These are phyloP conservation scores for Smutsia gigantea DNA, from an alignment of 2,797 vertebrate species.

Conservation along the genomic window DNA sequence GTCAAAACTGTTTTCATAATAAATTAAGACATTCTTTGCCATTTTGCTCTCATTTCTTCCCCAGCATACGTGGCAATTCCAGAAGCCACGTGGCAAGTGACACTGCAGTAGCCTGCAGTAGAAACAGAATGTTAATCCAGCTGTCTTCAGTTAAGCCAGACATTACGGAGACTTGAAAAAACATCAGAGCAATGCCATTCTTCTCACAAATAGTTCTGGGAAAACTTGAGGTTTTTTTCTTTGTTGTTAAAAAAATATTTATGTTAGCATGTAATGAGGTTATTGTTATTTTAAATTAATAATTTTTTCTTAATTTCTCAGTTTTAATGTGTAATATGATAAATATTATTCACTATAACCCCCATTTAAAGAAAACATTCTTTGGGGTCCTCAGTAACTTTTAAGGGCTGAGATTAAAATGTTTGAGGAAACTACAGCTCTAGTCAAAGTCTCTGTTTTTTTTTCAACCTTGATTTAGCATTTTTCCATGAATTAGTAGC, in stretches of 20 bases:
- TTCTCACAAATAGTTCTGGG: background rate
- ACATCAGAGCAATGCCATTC: background rate
- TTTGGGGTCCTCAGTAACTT: background rate
- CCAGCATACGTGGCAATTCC: background rate
- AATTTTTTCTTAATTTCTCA: background rate
- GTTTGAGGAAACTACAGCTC: background rate
- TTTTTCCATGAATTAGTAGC: background rate
- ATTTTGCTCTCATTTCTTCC: background rate
- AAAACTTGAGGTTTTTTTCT: background rate
- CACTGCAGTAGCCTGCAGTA: background rate
- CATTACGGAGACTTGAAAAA: background rate
- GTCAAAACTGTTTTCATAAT: background rate
- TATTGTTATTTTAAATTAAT: background rate
- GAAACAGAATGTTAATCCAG: accelerated
- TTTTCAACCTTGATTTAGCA: background rate
- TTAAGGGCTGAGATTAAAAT: background rate
- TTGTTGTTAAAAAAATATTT: background rate
- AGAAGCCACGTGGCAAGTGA: background rate
- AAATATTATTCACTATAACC: background rate
- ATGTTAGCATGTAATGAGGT: background rate
- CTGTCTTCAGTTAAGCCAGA: background rate
- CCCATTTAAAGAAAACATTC: background rate
- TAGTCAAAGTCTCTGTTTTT: background rate
- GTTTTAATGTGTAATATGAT: background rate
- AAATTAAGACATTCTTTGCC: background rate